Conservation (phyloP, 2,888 invertebrate species). For the Gandaritis pyraliata region DNA sequence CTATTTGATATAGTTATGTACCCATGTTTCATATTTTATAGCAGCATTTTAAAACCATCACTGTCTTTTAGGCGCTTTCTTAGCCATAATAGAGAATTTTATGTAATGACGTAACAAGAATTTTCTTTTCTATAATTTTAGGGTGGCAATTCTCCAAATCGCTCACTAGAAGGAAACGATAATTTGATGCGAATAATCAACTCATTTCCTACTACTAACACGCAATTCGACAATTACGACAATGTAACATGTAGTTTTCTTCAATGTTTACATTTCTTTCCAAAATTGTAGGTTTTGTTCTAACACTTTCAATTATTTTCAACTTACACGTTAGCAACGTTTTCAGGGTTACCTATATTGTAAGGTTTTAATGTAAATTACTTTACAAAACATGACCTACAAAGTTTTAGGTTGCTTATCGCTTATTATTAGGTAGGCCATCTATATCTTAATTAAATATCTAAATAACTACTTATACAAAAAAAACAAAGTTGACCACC, state of each 20-base stretch:
- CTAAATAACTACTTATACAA: too few relatives aligned
- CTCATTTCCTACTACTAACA: conserved; percentile 40
- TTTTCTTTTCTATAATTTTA: neutral
- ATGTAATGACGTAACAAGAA: neutral
- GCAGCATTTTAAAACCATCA: too few relatives aligned
- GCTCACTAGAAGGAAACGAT: conserved; percentile 30
- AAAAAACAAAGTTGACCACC: too few relatives aligned
- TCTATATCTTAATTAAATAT: too few relatives aligned
- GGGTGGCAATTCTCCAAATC: neutral
- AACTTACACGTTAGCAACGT: conserved; percentile 13
- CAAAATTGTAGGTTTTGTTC: conserved; percentile 19
- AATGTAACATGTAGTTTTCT: conserved; percentile 36
- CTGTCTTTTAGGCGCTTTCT: too few relatives aligned
- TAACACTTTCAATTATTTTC: conserved; percentile 23
- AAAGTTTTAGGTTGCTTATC: too few relatives aligned
- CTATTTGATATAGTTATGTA: too few relatives aligned
- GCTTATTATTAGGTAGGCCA: too few relatives aligned
- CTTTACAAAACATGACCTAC: neutral
- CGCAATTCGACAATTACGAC: conserved; percentile 44
- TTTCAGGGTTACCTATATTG: neutral
- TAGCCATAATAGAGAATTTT: too few relatives aligned
- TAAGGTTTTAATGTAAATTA: neutral
- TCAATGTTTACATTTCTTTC: conserved; percentile 24
- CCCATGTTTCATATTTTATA: too few relatives aligned
- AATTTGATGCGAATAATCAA: conserved; percentile 41